Conservation (phyloP, 2,888 invertebrate species). For the Strigamia transsilvanica region DNA sequence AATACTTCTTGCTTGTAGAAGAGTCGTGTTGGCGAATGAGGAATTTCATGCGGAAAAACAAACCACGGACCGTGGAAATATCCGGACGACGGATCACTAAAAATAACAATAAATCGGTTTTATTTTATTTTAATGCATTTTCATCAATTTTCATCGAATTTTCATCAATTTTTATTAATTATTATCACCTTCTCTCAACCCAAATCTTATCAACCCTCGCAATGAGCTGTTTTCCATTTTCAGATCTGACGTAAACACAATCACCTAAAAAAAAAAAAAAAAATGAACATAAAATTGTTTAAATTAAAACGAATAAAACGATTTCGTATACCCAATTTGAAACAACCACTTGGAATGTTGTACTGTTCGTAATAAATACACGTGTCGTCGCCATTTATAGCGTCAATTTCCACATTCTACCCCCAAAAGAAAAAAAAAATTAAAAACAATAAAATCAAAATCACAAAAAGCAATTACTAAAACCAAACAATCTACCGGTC, state of each 20-base stretch:
- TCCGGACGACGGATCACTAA: conserved; percentile 76
- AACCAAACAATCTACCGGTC: conserved; percentile 72
- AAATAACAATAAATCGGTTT: conserved; percentile 60
- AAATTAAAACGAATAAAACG: neutral
- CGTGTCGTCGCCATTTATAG: conserved; percentile 62
- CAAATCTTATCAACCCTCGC: conserved; percentile 94
- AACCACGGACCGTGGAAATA: conserved; percentile 96
- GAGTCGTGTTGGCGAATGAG: conserved; percentile 77
- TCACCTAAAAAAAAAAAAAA: conserved; percentile 71
- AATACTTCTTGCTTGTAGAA: conserved; percentile 95
- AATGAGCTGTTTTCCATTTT: conserved; percentile 88
- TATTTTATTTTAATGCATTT: neutral
- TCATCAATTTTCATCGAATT: neutral
- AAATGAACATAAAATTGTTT: too few species aligned
- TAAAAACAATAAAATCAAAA: neutral
- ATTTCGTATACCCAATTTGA: conserved; percentile 63
- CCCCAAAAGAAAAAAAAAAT: conserved; percentile 16
- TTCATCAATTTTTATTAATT: neutral
- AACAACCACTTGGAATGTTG: conserved; percentile 73
- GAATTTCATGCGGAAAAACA: conserved; percentile 85
- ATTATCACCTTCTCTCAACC: conserved; percentile 82
- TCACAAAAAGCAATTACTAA: conserved; percentile 58
- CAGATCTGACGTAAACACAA: conserved; percentile 92
- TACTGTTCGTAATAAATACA: conserved; percentile 93
- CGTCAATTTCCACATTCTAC: conserved; percentile 82